Conservation (phyloP, 2,888 invertebrate species). For the Falcaria lacertinaria region DNA sequence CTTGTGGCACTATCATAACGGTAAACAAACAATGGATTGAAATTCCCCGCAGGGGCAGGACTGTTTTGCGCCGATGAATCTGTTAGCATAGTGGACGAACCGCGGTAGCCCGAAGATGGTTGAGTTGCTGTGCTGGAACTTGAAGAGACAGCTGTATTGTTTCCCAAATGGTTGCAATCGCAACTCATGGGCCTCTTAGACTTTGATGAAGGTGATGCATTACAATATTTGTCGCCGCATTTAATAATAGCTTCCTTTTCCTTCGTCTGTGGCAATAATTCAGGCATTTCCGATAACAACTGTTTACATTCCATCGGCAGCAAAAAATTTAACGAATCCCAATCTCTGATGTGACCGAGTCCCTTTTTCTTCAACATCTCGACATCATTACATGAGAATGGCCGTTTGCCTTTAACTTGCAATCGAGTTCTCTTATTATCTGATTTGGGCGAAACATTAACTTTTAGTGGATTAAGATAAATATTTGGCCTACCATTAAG, state of each 20-base stretch:
- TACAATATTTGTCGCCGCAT: conserved; percentile 65
- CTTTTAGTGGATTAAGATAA: conserved; percentile 85
- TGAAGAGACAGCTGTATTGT: conserved; percentile 80
- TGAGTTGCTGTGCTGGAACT: conserved; percentile 87
- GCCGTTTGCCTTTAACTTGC: conserved; percentile 76
- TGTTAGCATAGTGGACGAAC: conserved; percentile 89
- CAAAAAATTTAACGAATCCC: conserved; percentile 94
- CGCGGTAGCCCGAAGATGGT: conserved; percentile 92
- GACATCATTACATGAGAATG: conserved; percentile 90
- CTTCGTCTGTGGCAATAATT: conserved; percentile 83
- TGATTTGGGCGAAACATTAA: conserved; percentile 62
- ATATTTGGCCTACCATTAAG: conserved; percentile 83
- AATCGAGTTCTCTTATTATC: conserved; percentile 61
- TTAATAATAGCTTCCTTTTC: conserved; percentile 61
- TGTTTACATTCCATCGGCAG: conserved; percentile 91
- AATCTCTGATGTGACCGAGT: conserved; percentile 92
- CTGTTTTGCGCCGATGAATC: conserved; percentile 87
- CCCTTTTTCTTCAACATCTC: conserved; percentile 90
- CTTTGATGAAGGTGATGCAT: conserved; percentile 61
- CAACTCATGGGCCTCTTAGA: conserved; percentile 82
- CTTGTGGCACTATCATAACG: conserved; percentile 88
- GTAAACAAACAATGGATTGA: conserved; percentile 89
- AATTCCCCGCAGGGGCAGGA: conserved; percentile 79
- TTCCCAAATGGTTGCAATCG: conserved; percentile 78
- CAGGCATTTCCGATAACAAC: conserved; percentile 88